These are phyloP conservation scores for Sarcophilus harrisii DNA, from an alignment of 2,797 vertebrate genomes.

Conservation along the genomic window DNA sequence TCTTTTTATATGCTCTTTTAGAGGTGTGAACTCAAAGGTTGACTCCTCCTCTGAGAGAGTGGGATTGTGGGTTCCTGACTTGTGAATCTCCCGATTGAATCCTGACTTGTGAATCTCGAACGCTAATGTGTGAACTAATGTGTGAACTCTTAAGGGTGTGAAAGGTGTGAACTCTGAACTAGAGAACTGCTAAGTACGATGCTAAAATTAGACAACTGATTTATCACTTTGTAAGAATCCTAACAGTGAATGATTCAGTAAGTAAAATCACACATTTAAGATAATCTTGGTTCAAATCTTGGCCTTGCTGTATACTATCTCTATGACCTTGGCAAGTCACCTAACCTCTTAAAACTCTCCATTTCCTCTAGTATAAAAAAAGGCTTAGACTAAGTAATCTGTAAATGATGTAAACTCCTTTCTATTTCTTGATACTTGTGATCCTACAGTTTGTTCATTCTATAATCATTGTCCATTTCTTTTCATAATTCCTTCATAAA, in stretches of 20 bases:
- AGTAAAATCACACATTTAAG: background rate
- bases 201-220: too few relatives aligned
- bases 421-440: background rate
- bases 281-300: background rate
- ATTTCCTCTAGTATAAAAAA: background rate
- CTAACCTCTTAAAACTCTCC: background rate
- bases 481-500: background rate
- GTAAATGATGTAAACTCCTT: background rate
- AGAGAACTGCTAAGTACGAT: too few relatives aligned
- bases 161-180: too few relatives aligned
- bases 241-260: background rate
- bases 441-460: background rate
- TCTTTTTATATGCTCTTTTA: too few relatives aligned
- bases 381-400: background rate
- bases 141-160: too few relatives aligned
- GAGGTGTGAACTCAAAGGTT: too few relatives aligned
- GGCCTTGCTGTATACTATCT: background rate
- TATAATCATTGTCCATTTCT: background rate
- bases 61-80: too few relatives aligned
- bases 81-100: too few relatives aligned
- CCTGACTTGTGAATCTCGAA: too few relatives aligned
- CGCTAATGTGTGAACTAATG: too few relatives aligned
- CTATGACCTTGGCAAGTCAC: background rate
- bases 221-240: too few relatives aligned
- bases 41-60: too few relatives aligned